Percentiles rank a stretch among this genome's conserved stretches.
phyloP scores from a whole-genome alignment of 2,888 invertebrate genomes.

The Kryphioiulus occultus region DNA sequence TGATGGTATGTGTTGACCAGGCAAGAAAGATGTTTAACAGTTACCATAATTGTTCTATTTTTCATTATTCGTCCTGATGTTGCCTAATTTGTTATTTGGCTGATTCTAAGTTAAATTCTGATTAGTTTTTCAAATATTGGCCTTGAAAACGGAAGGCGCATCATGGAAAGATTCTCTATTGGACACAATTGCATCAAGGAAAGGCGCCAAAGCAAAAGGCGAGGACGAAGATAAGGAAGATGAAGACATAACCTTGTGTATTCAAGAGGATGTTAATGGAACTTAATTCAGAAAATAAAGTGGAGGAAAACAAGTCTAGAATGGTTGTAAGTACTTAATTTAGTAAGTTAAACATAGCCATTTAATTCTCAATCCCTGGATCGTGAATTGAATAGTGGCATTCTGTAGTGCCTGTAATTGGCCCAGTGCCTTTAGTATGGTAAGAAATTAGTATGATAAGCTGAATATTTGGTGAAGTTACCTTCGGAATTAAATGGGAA shows the following conservation, averaged over 20 bases:
- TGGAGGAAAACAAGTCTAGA: too few relatives aligned
- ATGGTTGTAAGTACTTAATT: too few relatives aligned
- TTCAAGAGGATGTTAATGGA: background rate
- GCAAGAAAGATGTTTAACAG: background rate
- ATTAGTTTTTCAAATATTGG: slow-evolving; percentile 44
- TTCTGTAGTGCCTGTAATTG: too few relatives aligned
- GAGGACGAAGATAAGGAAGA: slow-evolving; percentile 24
- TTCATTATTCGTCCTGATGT: too few relatives aligned
- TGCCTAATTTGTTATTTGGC: background rate
- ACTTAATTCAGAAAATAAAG: too few relatives aligned
- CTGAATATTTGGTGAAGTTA: too few relatives aligned
- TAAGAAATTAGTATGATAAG: too few relatives aligned
- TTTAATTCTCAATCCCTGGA: too few relatives aligned
- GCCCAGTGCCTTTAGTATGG: too few relatives aligned
- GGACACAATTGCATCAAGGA: slow-evolving; percentile 78
- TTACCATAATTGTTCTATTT: background rate
- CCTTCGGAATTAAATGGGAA: too few relatives aligned
- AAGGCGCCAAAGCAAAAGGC: slow-evolving; percentile 68
- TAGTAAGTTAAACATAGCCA: too few relatives aligned
- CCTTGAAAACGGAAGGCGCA: slow-evolving; percentile 70
- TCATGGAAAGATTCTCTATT: slow-evolving; percentile 82
- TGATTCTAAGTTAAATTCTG: background rate
- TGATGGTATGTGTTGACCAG: slow-evolving; percentile 73
- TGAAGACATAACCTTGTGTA: background rate
- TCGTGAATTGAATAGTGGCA: too few relatives aligned